These are phyloP conservation scores for Drosophila ercepeae DNA, from an alignment of 1,140 invertebrate species.

Conservation along the genomic window DNA sequence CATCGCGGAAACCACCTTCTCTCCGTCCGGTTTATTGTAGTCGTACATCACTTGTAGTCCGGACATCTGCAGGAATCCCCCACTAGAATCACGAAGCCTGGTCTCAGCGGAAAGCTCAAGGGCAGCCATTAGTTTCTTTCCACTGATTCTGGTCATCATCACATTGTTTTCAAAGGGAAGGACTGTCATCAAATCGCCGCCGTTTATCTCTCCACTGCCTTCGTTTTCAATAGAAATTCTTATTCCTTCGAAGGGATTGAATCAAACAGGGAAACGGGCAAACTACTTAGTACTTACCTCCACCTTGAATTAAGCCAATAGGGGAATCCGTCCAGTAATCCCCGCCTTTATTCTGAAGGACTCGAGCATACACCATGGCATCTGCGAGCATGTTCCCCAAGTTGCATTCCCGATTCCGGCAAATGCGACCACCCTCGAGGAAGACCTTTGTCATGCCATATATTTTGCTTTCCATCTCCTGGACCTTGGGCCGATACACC, in stretches of 20 bases:
- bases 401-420: conserved; percentile 91
- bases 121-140: conserved; percentile 77
- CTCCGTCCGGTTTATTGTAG: conserved; percentile 84
- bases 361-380: conserved; percentile 86
- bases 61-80: conserved; percentile 87
- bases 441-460: conserved; percentile 88
- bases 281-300: conserved; percentile 75
- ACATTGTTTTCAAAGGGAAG: conserved; percentile 86
- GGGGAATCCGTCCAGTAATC: conserved; percentile 90
- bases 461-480: conserved; percentile 85
- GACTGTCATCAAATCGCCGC: conserved; percentile 81
- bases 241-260: conserved; percentile 44
- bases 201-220: conserved; percentile 58
- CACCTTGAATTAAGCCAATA: conserved; percentile 90
- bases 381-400: conserved; percentile 93
- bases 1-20: conserved; percentile 84
- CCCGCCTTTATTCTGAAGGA: conserved; percentile 84
- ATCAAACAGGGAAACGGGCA: not conserved
- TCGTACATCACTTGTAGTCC: conserved; percentile 86
- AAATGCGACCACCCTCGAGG: conserved; percentile 87
- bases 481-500: conserved; percentile 86
- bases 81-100: conserved; percentile 84
- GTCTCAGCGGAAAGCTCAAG: conserved; percentile 85
- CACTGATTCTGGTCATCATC: conserved; percentile 85
- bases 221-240: conserved; percentile 66